Percentiles rank a stretch among this genome's conserved stretches.
phyloP scores from a whole-genome alignment of 2,113 vertebrate species.

The Bagarius yarrelli region DNA sequence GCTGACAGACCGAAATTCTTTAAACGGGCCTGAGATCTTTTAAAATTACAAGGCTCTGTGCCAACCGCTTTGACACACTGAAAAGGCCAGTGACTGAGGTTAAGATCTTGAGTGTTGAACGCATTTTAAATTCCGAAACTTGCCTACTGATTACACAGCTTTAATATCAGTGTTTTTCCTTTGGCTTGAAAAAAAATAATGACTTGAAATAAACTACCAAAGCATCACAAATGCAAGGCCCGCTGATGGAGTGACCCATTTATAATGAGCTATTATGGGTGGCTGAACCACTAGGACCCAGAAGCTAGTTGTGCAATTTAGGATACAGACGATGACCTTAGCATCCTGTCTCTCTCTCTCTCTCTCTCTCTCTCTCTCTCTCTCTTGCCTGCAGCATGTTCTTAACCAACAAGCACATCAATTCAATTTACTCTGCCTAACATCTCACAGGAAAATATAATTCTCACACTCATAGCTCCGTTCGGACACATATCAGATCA shows the following conservation, averaged over 20 bases:
- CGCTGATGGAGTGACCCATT: slow-evolving; percentile 47
- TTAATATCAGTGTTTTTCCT: slow-evolving; percentile 27
- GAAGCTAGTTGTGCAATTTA: slow-evolving; percentile 57
- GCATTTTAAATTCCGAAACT: slow-evolving; percentile 37
- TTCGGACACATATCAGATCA: slow-evolving; percentile 9
- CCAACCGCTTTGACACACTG: slow-evolving; percentile 16
- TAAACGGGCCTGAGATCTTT: slow-evolving; percentile 57
- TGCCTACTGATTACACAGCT: slow-evolving; percentile 24
- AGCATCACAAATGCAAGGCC: background rate
- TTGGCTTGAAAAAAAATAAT: slow-evolving; percentile 28
- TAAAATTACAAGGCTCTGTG: slow-evolving; percentile 41
- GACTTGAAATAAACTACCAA: slow-evolving; percentile 20
- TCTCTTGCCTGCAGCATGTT: slow-evolving; percentile 58
- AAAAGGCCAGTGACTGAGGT: slow-evolving; percentile 4
- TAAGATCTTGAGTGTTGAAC: background rate
- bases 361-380: slow-evolving; percentile 26
- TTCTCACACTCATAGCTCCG: background rate
- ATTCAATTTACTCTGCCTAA: slow-evolving; percentile 66
- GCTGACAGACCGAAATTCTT: slow-evolving; percentile 52
- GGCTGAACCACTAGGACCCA: slow-evolving; percentile 34
- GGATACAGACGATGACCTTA: slow-evolving; percentile 70
- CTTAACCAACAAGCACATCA: slow-evolving; percentile 72
- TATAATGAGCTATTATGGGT: slow-evolving; percentile 64
- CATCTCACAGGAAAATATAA: slow-evolving; percentile 55
- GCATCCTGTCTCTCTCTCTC: slow-evolving; percentile 42